Evolutionary conservation across 1,140 invertebrate species (phyloP), one percentile per base, ranked within the genome.

Genomic region (Neodiprion lecontei): DNA sequence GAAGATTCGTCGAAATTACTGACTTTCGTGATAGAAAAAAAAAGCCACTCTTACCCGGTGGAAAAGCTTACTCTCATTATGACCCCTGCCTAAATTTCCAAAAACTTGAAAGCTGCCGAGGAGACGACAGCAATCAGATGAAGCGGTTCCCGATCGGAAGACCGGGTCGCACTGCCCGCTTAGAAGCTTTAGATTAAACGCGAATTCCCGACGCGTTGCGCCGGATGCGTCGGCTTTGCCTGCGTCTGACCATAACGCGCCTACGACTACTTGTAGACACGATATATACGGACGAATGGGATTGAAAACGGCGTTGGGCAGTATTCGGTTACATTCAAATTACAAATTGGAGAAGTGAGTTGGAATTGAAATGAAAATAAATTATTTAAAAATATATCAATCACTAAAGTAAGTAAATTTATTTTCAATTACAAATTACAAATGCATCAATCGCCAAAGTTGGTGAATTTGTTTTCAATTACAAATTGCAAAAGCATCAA

Each of bases 231-330:
- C 8, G 53, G 53, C 1, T 11, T 61, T 61, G 11, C 53, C 53
- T 61, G n/a, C 53, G 53, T 61, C 53, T 61, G 53, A 61, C 53
- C 53, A n/a, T 8, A 61, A 61, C 53, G 53, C 53, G 53, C 53
- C n/a, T n/a, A 61, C 1, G 5, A 61, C 53, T 61, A 61, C 53
- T 61, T 61, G 28, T 5, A 5, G 28, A 40, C 28, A 5, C 28
- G 53, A 61, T n/a, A n/a, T n/a, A 7, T 40, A 5, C 28, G 5
- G 28, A 1, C 28, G 28, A 40, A 40, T 40, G 5, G 28, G 53
- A 61, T 1, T 61, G 11, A 12, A 11, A 61, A n/a, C n/a, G 8
- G 11, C 2, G 11, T n/a, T 61, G 53, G 11, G n/a, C 11, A 61
- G 8, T 1, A 61, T n/a, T 2, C 53, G 7, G n/a, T 12, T 61